phyloP scores from a whole-genome alignment of 2,113 vertebrate genomes.

The Crotalus horridus region DNA sequence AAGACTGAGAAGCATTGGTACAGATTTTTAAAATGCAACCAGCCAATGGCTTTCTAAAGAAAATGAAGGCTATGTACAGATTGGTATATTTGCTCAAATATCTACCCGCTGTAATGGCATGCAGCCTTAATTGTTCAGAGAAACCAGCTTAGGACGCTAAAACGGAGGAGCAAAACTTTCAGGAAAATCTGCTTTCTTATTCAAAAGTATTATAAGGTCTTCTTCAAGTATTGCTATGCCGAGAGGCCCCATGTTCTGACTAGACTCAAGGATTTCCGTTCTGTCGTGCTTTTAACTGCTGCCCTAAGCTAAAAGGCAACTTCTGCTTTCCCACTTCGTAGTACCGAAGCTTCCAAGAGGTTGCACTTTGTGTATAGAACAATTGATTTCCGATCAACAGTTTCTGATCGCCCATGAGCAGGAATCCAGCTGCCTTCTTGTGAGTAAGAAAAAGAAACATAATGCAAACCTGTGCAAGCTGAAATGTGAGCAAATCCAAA shows the following conservation, averaged over 20 bases:
- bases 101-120: not conserved
- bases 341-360: not conserved
- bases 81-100: not conserved
- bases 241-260: not conserved
- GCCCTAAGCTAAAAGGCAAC: not conserved
- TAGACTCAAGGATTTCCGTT: not conserved
- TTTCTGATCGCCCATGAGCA: not conserved
- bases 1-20: not conserved
- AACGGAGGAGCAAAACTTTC: not conserved
- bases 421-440: no score
- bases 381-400: not conserved
- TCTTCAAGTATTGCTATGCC: not conserved
- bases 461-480: not conserved
- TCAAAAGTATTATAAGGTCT: not conserved
- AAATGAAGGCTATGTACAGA: not conserved
- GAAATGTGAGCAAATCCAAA: not conserved
- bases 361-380: not conserved
- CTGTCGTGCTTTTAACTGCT: not conserved
- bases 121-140: not conserved
- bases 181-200: not conserved
- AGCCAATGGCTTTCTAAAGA: not conserved
- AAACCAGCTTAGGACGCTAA: not conserved
- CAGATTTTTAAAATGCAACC: not conserved
- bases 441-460: not conserved
- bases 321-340: not conserved